phyloP scores from a whole-genome alignment of 2,797 vertebrate species.

The Triplophysa yarkandensis region DNA sequence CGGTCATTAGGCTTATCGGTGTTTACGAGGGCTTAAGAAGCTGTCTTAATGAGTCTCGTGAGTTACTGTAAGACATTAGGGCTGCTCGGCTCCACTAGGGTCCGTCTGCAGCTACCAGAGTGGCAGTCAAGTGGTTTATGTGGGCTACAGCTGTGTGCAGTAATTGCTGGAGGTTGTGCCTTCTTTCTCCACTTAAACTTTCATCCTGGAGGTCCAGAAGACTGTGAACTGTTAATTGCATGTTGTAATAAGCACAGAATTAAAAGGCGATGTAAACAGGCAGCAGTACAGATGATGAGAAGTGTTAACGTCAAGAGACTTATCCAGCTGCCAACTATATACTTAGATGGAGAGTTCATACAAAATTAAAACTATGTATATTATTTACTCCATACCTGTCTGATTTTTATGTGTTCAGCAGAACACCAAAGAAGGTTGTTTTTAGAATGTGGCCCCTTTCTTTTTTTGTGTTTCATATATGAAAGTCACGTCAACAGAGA shows the following conservation, averaged over 20 bases:
- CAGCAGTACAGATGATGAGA: constrained; percentile 21
- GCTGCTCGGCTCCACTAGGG: constrained; percentile 64
- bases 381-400: neutral
- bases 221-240: constrained; percentile 60
- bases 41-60: constrained; percentile 72
- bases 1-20: constrained; percentile 65
- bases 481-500: too few species aligned
- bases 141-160: constrained; percentile 71
- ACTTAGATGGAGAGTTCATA: too few species aligned
- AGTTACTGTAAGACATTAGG: constrained; percentile 74
- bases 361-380: neutral
- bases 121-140: constrained; percentile 74
- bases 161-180: constrained; percentile 69
- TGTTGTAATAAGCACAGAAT: constrained; percentile 56
- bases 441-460: too few species aligned
- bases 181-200: constrained; percentile 56
- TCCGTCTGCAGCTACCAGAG: constrained; percentile 57
- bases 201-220: constrained; percentile 52
- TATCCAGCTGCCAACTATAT: constrained; percentile 15
- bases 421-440: too few species aligned
- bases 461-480: too few species aligned
- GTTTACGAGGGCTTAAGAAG: constrained; percentile 78
- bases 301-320: constrained; percentile 46
- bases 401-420: too few species aligned
- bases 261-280: constrained; percentile 57